phyloP scores from a whole-genome alignment of 2,888 invertebrate species.

The Drosophila fungiperda region DNA sequence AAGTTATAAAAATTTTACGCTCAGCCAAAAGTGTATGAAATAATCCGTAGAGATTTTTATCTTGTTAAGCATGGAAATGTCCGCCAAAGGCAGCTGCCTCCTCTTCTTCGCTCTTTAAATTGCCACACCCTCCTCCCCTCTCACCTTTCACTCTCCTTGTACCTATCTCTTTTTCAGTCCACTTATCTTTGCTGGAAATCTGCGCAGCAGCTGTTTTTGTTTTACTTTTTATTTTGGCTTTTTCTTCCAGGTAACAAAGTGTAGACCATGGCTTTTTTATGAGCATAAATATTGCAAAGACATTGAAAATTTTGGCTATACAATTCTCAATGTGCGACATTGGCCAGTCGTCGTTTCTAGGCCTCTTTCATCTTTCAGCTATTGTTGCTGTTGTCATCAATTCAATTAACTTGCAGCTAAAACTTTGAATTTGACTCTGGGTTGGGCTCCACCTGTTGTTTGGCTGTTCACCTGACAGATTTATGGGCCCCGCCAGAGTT shows the following conservation, averaged over 20 bases:
- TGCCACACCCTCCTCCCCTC: neutral
- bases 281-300: constrained; percentile 63
- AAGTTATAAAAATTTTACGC: constrained; percentile 68
- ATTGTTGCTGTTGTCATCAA: constrained; percentile 57
- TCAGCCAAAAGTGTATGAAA: constrained; percentile 70
- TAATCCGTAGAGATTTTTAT: constrained; percentile 80
- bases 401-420: constrained; percentile 69
- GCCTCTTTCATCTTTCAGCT: constrained; percentile 58
- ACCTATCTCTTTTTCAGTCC: constrained; percentile 29
- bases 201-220: constrained; percentile 56
- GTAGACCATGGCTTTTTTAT: constrained; percentile 5
- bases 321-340: constrained; percentile 11
- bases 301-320: constrained; percentile 51
- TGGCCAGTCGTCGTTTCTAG: constrained; percentile 35
- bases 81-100: constrained; percentile 41
- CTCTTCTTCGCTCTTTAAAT: constrained; percentile 11
- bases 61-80: constrained; percentile 78
- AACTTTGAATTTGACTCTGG: constrained; percentile 22
- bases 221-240: constrained; percentile 12
- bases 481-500: constrained; percentile 40
- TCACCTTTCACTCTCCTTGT: constrained; percentile 17
- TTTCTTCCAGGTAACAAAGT: constrained; percentile 44
- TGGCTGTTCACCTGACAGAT: constrained; percentile 54
- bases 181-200: constrained; percentile 58
- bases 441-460: constrained; percentile 48